Base-by-base conservation (phyloP, 2,888 invertebrate species). In the Drosophila limbata region DNA sequence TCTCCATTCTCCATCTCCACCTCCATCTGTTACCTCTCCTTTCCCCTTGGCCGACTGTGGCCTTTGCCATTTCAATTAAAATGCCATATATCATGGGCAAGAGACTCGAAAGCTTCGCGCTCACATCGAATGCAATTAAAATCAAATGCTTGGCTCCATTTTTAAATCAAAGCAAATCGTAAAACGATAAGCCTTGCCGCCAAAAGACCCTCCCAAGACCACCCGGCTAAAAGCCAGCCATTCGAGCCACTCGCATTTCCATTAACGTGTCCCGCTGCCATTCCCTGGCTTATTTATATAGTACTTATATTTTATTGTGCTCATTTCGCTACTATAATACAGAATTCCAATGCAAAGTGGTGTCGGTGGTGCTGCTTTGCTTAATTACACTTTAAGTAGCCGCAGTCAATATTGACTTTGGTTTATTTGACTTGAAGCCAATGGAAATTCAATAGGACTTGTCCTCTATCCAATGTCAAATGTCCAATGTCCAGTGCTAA, bases 41-140 rank as follows among this genome's bases (percentile, higher is more conserved):
- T 44, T 11, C 8, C 25, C 10, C 21, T 21, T 21, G 44, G 44
- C 44, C 44, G 25, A 19, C 31, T 35, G 15, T 69, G 66, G 79
- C 73, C 69, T 77, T 83, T 76, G 83, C 80, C 74, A 73, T 75
- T 88, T 87, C 89, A 87, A 86, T 86, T 86, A 86, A 86, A 86
- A 77, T 77, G 77, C 79, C 77, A 86, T 86, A 87, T 76, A 82
- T 84, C 82, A 84, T 62, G 47, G 33, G 39, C 25, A 55, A 15
- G 25, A 13, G 68, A 17, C 13, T 31, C 65, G 55, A 31, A 57
- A 59, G 51, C 59, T 57, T 45, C 42, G 13, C 19, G 77, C 81
- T 75, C 84, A 73, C 84, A 80, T 89, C 85, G 73, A 74, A 82
- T 75, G 89, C 82, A 86, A 90, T 91, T 90, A 90, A 90, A 90